These are phyloP conservation scores for Pristiophorus japonicus DNA, from an alignment of 2,113 vertebrate species.

Conservation along the genomic window DNA sequence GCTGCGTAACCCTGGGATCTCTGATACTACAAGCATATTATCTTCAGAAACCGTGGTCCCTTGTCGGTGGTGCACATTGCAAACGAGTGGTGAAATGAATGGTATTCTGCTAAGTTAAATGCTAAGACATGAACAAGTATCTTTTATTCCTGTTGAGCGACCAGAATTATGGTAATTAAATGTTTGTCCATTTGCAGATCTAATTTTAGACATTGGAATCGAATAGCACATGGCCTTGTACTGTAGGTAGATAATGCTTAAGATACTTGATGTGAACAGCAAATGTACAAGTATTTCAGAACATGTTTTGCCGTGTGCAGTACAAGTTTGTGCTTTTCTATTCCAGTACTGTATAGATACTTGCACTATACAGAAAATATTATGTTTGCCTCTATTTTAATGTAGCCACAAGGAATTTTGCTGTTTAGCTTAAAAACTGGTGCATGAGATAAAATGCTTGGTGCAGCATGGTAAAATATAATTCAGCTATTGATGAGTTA, in stretches of 20 bases:
- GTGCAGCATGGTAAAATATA: neutral
- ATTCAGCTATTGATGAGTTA: neutral
- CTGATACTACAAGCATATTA: neutral
- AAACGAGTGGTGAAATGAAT: neutral
- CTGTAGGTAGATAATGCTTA: neutral
- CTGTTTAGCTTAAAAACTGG: neutral
- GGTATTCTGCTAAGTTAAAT: neutral
- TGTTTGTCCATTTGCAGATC: neutral
- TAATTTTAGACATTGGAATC: neutral
- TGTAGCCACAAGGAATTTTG: neutral
- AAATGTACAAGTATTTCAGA: neutral
- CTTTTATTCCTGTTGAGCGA: conserved; percentile 9
- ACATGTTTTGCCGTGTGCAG: neutral
- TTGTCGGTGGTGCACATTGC: neutral
- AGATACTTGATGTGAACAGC: neutral
- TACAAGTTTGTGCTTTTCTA: neutral
- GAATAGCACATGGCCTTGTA: neutral
- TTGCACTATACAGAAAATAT: neutral
- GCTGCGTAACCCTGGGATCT: conserved; percentile 24
- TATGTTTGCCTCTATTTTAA: neutral
- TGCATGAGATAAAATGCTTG: neutral
- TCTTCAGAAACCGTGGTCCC: conserved; percentile 31
- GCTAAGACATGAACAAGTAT: conserved; percentile 27
- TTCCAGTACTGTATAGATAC: neutral
- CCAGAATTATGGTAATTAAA: conserved; percentile 6